Percentiles rank a stretch among this genome's conserved stretches.
Evolutionary conservation across 2,888 invertebrate genomes (phyloP).

Genomic region (Drosophila picticornis): DNA sequence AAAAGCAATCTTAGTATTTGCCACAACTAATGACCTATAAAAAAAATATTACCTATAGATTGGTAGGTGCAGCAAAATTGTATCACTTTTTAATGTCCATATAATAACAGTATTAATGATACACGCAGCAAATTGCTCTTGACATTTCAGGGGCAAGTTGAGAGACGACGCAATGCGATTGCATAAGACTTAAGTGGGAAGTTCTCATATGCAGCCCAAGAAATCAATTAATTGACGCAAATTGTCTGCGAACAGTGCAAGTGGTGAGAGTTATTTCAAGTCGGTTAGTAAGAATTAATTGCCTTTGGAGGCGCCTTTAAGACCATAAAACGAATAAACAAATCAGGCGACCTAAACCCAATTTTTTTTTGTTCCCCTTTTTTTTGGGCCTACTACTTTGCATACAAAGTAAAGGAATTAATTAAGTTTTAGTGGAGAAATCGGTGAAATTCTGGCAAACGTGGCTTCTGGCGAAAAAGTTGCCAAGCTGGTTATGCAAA

Average conservation of each 20-base stretch:
- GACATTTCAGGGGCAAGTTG: constrained; percentile 26
- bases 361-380: constrained; percentile 2
- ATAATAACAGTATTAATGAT: constrained; percentile 20
- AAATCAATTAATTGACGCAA: constrained; percentile 75
- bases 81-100: constrained; percentile 6
- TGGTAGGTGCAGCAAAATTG: neutral
- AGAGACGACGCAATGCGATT: constrained; percentile 26
- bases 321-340: constrained; percentile 42
- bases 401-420: constrained; percentile 61
- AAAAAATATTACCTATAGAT: neutral
- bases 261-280: constrained; percentile 30
- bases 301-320: constrained; percentile 37
- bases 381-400: constrained; percentile 19
- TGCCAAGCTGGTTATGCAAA: constrained; percentile 60
- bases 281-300: constrained; percentile 22
- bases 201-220: constrained; percentile 36
- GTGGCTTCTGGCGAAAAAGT: constrained; percentile 26
- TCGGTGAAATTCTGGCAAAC: constrained; percentile 46
- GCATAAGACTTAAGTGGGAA: constrained; percentile 42
- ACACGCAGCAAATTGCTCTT: constrained; percentile 15
- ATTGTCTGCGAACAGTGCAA: constrained; percentile 74
- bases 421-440: constrained; percentile 60
- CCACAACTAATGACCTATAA: neutral
- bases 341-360: constrained; percentile 24
- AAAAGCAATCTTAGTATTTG: neutral